A percentile compares a stretch with the other conserved stretches of the same genome.
Evolutionary conservation across 2,797 vertebrate genomes (phyloP).

Genomic region (Sebastes iracundus): DNA sequence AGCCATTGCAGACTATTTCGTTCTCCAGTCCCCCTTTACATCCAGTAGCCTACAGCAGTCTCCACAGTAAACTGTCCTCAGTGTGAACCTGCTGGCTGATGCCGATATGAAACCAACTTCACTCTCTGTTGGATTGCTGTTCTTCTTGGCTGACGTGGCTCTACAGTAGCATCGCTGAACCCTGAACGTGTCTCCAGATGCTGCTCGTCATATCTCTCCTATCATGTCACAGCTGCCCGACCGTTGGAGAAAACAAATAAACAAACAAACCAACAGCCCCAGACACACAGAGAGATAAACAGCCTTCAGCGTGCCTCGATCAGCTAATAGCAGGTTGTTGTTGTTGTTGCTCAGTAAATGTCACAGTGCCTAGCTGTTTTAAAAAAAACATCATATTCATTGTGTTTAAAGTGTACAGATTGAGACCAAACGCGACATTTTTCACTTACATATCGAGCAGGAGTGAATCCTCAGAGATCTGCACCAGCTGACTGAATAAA

Average conservation of each 20-base stretch:
- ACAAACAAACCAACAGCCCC: not conserved
- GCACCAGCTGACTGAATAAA: not conserved
- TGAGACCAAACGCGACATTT: not conserved
- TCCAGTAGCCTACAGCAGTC: no score
- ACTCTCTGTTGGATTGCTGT: accelerated
- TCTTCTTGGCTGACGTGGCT: no score
- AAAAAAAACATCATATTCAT: no score
- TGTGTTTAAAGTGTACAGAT: not conserved
- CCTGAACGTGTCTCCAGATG: not conserved
- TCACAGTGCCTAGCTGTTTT: not conserved
- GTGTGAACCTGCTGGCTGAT: not conserved
- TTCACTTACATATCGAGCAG: conserved; percentile 46
- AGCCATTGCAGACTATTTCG: not conserved
- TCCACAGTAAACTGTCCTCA: not conserved
- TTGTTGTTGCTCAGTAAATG: not conserved
- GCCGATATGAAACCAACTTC: not conserved
- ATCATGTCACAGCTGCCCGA: not conserved
- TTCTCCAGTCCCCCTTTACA: no score
- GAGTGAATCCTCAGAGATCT: not conserved
- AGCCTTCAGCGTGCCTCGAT: not conserved
- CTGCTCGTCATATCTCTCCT: not conserved
- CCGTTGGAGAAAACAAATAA: not conserved
- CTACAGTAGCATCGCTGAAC: not conserved
- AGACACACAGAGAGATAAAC: accelerated
- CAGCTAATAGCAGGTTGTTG: not conserved